Base-by-base conservation (phyloP, 2,113 vertebrate species). In the Chlorodrepanis virens region DNA sequence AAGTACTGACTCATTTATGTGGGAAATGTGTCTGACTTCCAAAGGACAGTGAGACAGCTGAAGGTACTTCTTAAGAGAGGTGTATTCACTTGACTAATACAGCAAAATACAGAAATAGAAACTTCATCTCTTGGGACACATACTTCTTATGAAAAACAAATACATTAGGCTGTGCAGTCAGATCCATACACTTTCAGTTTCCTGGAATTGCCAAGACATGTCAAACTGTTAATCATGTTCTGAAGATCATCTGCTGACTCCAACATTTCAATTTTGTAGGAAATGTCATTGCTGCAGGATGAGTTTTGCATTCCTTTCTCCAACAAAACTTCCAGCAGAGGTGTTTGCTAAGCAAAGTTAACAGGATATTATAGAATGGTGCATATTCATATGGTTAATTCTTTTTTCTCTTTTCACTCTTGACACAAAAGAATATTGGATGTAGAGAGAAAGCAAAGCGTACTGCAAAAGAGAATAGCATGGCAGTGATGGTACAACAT, bases 21-120 rank as follows among this genome's bases (percentile, higher is more conserved):
- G 31, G 42, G 33, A 93, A 91, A 81, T 13, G 7, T 16, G 44
- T 60, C 45, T 84, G 24, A 35, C n/a, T 85, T 89, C n/a, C 28
- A 47, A 63, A 88, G 67, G 42, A 83, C 39, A 93, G 24, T 4
- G 22, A 85, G 45, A 45, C 24, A 96, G 50, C 29, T 59, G 35
- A 80, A 94, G 63, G 23, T 50, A 45, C 28, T 71, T 78, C 54
- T 74, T 50, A 67, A 63, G 45, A 81, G 45, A 81, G 19, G 11
- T 74, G 20, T 56, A 29, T 35, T 90, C 33, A 50, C 7, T 77
- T 70, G 27, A 88, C 31, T 56, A 89, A 82, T 69, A 40, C 11
- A 60, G 31, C 9, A 87, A 89, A 95, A 65, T 42, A 74, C 59
- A 54, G 57, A 95, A 93, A 87, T 35, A 91, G 87, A 70, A 95